Base-by-base conservation (phyloP, 2,888 invertebrate species). In the Aspidiotus rigidus region DNA sequence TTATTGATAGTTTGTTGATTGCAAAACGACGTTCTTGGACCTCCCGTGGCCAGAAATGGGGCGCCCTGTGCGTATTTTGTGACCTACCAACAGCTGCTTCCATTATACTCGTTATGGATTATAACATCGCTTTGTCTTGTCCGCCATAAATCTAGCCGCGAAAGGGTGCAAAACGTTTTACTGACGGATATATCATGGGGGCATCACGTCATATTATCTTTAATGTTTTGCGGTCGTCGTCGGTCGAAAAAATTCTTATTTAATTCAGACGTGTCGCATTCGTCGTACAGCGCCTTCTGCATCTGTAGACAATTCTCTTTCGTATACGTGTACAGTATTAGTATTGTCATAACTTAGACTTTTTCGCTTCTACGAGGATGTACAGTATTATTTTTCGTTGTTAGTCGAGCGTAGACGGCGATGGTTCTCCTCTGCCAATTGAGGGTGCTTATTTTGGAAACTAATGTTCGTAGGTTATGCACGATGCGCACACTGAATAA, bases 1-100 rank as follows among this genome's bases (percentile, higher is more conserved):
- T 64, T 44, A 64, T 55, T 64, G 64, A 64, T 64, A 57, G 64
- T 66, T 66, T 66, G 57, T 66, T 60, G 66, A 66, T 66, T 66
- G 49, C 60, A 42, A 66, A 66, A 60, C 17, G 13, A 7, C 17
- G 28, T 54, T 7, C 17, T 11, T 11, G 17, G 66, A 64, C 66
- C 66, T 66, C 60, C 66, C 16, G 60, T 44, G 53, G 66, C 49
- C 44, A 10, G 56, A 44, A 59, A 66, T 42, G 53, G 66, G 66
- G 66, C 44, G 39, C 56, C 66, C 59, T 60, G 41, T 41, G 11
- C 40, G 57, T 44, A 64, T 64, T 64, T 64, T 54, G 64, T 57
- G 60, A 66, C 40, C 66, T 42, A 59, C 49, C 42, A 64, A 57
- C 66, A 66, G 56, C 66, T 66, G 66, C 59, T 66, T 59, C 59